These are phyloP conservation scores for Ptychodera flava DNA, from an alignment of 35 echinoderm and acorn worm species.

Conservation along the genomic window DNA sequence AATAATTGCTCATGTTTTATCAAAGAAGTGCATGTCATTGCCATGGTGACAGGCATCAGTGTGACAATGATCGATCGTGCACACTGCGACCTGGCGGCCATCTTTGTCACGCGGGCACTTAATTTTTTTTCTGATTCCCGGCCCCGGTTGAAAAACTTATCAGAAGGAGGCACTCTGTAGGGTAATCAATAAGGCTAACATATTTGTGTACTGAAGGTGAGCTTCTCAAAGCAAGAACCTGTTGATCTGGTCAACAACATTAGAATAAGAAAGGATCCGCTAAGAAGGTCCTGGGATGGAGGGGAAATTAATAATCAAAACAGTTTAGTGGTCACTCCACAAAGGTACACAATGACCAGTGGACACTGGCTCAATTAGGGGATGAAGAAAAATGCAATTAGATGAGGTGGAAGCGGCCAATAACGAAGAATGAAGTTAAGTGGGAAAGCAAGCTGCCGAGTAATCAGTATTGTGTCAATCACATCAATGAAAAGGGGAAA, in stretches of 20 bases:
- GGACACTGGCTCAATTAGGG: background rate
- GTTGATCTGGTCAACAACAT: background rate
- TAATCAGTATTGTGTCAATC: background rate
- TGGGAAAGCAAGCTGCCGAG: background rate
- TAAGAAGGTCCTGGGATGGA: background rate
- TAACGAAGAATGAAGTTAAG: background rate
- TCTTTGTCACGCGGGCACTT: background rate
- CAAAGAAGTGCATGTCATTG: background rate
- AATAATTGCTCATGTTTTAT: background rate
- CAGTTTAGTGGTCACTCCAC: background rate
- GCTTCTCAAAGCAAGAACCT: background rate
- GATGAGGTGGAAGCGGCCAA: background rate
- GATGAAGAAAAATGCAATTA: background rate
- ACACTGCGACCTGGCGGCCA: background rate
- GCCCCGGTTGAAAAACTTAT: background rate
- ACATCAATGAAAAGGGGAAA: background rate
- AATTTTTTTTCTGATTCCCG: background rate
- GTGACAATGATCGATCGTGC: background rate
- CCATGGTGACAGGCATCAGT: background rate
- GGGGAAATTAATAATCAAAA: background rate
- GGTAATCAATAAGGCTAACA: background rate
- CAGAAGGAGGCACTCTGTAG: background rate
- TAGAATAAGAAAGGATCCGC: background rate
- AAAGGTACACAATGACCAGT: background rate
- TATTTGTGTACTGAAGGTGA: background rate